Evolutionary conservation across 2,888 invertebrate species (phyloP).

Genomic region (Deroplatys truncata): DNA sequence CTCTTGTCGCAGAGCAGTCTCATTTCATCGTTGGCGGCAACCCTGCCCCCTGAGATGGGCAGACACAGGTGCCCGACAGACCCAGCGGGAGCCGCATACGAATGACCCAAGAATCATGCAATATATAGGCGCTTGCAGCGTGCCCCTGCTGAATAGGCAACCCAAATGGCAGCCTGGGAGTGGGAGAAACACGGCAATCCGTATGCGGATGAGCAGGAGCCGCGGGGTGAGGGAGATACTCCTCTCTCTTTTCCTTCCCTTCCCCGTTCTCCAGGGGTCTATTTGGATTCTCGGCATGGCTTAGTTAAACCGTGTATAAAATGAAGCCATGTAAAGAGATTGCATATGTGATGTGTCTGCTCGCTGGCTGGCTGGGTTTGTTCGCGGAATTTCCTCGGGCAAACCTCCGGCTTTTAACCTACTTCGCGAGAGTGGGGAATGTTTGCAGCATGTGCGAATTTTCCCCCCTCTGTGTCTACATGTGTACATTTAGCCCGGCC

Average conservation of each 20-base stretch:
- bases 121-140: constrained; percentile 8
- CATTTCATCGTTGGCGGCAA: constrained; percentile 17
- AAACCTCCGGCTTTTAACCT: constrained; percentile 10
- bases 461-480: background rate
- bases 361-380: background rate
- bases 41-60: constrained; percentile 3
- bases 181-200: constrained; percentile 24
- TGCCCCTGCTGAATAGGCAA: constrained; percentile 11
- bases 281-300: constrained; percentile 21
- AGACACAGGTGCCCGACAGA: constrained; percentile 19
- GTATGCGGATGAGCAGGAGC: constrained; percentile 26
- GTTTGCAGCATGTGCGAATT: background rate
- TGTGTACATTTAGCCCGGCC: background rate
- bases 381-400: background rate
- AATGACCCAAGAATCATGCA: constrained; percentile 20
- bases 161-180: constrained; percentile 14
- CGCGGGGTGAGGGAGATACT: background rate
- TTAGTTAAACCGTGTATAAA: constrained; percentile 28
- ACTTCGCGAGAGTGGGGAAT: background rate
- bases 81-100: constrained; percentile 21
- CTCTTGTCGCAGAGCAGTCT: background rate
- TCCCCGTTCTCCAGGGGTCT: constrained; percentile 13
- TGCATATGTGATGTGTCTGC: constrained; percentile 26
- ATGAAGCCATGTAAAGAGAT: constrained; percentile 29
- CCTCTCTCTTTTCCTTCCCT: background rate